Evolutionary conservation across 2,888 invertebrate genomes (phyloP), one percentile per base, ranked within the genome.

Genomic region (Melangyna quadrimaculata): DNA sequence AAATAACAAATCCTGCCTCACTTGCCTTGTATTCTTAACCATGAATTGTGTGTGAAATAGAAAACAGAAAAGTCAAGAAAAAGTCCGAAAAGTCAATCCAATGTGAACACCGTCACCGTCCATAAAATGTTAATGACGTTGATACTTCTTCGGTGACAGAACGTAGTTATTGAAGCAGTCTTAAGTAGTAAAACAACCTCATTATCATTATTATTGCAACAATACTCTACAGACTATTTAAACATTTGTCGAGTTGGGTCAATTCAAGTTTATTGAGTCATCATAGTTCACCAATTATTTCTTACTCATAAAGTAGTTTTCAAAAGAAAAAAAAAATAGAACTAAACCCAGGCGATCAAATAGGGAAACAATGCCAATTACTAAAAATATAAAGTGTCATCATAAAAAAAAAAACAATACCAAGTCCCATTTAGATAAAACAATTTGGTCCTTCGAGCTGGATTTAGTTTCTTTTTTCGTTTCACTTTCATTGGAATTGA

Each of bases 381-480:
- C 3, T 29, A 67, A 14, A 51, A 35, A 22, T 24, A 35, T 24
- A 67, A 32, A 67, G 35, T 67, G 51, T 35, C 48, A 67, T 51
- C 67, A 35, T 35, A 45, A 43, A 43, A 40, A 24, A 61, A 10
- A 61, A 59, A 59, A 22, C 35, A 14, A 12, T 40, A 59, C 22
- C 24, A 6, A 61, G 32, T n/a, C 29, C 9, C 65, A 19, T 45
- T 65, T 45, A 67, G 10, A 37, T 35, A 51, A 67, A 51, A 67
- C 48, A 48, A 67, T 51, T 51, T 67, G 67, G 67, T 67, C 67
- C 67, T 67, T 35, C 35, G 51, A 67, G 51, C 67, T 22, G 24
- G 32, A 65, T 32, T 19, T 27, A 1, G 3, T 65, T 32, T n/a
- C n/a, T 29, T 29, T 9, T 55, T 45, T 9, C 7, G 4, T 48